phyloP scores from a whole-genome alignment of 2,113 vertebrate species.

The Megalops atlanticus region DNA sequence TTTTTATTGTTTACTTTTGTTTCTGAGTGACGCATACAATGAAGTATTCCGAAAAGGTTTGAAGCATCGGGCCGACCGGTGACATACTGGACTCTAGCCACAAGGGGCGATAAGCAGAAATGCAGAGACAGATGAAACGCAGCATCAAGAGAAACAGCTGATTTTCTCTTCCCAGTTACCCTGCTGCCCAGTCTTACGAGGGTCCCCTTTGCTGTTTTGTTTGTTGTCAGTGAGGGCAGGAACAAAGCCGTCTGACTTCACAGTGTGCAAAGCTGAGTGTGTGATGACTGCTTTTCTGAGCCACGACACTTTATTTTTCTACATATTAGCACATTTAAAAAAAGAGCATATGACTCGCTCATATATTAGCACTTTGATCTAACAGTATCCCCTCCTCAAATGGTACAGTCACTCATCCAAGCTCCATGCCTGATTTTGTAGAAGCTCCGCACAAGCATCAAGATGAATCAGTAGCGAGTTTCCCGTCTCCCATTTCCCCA shows the following conservation, averaged over 20 bases:
- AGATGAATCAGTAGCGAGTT: background rate
- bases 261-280: conserved; percentile 4
- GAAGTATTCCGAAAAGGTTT: conserved; percentile 13
- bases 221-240: background rate
- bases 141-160: conserved; percentile 9
- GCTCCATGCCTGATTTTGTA: conserved; percentile 12
- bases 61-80: background rate
- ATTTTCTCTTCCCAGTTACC: conserved; percentile 18
- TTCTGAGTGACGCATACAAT: background rate
- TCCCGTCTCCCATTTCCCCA: background rate
- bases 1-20: background rate
- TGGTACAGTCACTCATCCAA: background rate
- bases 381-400: conserved; percentile 9
- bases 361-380: conserved; percentile 27
- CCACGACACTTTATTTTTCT: background rate
- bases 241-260: conserved; percentile 12
- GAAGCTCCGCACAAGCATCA: conserved; percentile 12
- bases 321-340: conserved; percentile 14
- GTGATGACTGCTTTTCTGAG: conserved; percentile 19
- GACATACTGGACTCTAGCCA: conserved; percentile 49
- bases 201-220: background rate
- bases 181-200: background rate
- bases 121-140: conserved; percentile 46
- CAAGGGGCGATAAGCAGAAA: conserved; percentile 61
- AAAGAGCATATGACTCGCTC: background rate